These are phyloP conservation scores for Xyrichtys novacula DNA, from an alignment of 2,797 vertebrate genomes.

Conservation along the genomic window DNA sequence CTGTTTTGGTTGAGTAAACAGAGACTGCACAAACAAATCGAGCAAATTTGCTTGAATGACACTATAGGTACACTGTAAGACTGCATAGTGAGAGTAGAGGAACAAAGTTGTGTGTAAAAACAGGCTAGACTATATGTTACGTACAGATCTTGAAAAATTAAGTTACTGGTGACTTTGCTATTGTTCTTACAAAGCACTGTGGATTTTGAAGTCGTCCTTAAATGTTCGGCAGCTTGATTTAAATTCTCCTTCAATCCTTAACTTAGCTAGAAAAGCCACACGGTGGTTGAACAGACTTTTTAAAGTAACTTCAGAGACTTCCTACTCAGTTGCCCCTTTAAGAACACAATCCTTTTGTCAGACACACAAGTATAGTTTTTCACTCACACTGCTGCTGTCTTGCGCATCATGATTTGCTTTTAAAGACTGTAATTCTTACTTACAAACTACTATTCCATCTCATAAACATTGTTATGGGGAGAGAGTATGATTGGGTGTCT, in stretches of 20 bases:
- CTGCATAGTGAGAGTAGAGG: no score
- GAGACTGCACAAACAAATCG: background rate
- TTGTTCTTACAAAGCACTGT: conserved; percentile 9
- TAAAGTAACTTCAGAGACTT: conserved; percentile 26
- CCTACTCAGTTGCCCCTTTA: background rate
- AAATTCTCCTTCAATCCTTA: conserved; percentile 21
- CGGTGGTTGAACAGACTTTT: background rate
- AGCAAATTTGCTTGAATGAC: background rate
- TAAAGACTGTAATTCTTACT: background rate
- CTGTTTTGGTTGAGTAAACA: background rate
- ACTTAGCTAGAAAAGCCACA: background rate
- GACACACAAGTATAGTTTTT: background rate
- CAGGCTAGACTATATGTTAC: no score
- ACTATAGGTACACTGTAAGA: no score
- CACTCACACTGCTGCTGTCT: background rate
- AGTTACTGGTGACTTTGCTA: conserved; percentile 7
- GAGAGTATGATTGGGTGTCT: conserved; percentile 2
- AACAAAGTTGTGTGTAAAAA: no score
- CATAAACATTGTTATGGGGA: background rate
- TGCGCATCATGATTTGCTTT: background rate
- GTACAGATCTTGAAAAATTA: conserved; percentile 1
- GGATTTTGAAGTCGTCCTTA: conserved; percentile 21
- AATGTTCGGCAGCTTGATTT: conserved; percentile 20
- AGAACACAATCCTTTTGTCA: background rate
- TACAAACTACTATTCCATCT: background rate